A percentile compares a stretch with the other conserved stretches of the same genome.
These are phyloP conservation scores for Anguilla megastoma DNA, from an alignment of 2,797 vertebrate species.

Conservation along the genomic window DNA sequence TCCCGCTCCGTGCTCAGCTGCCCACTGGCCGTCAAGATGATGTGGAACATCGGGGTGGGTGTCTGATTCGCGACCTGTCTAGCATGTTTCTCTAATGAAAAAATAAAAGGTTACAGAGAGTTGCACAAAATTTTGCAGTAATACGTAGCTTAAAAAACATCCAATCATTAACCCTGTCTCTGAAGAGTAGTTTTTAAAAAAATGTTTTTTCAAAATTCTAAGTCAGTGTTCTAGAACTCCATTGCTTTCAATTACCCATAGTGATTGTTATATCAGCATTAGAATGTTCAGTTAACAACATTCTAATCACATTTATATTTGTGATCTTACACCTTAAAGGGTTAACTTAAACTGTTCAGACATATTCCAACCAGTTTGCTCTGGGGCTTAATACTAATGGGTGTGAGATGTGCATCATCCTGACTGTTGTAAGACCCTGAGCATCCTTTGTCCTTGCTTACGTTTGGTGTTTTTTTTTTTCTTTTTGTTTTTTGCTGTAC, in stretches of 20 bases:
- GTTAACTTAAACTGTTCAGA: background rate
- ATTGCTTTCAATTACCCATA: too few species aligned
- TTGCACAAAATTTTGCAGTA: background rate
- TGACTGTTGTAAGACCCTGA: background rate
- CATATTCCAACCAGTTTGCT: background rate
- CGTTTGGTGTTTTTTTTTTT: background rate
- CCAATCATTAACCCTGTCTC: background rate
- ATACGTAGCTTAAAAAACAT: too few species aligned
- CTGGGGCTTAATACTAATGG: background rate
- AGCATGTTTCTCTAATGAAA: background rate
- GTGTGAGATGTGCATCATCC: background rate
- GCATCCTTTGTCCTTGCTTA: background rate
- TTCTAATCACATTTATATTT: too few species aligned
- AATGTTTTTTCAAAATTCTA: too few species aligned
- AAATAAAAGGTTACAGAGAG: background rate
- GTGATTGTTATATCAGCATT: too few species aligned
- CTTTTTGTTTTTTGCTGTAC: background rate
- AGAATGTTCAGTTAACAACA: too few species aligned
- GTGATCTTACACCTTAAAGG: background rate
- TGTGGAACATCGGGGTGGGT: slow-evolving; percentile 94
- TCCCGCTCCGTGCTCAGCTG: slow-evolving; percentile 65
- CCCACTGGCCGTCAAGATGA: slow-evolving; percentile 91
- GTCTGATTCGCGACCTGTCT: too few species aligned
- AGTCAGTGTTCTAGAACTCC: background rate
- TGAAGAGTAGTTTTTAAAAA: too few species aligned